These are phyloP conservation scores for Arizona elegans DNA, from an alignment of 2,113 vertebrate species.

Conservation along the genomic window DNA sequence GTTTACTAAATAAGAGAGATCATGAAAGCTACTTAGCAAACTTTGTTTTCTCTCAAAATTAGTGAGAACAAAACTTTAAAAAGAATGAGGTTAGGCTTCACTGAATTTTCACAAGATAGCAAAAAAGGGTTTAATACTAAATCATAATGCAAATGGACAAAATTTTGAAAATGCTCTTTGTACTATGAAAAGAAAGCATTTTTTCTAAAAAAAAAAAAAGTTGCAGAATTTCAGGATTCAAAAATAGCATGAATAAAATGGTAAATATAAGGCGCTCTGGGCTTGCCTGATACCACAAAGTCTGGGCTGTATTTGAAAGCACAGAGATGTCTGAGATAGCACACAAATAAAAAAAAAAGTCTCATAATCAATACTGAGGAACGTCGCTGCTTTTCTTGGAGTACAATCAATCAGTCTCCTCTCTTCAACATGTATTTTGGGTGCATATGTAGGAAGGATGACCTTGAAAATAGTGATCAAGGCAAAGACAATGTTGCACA, in stretches of 20 bases:
- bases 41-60: slow-evolving; percentile 16
- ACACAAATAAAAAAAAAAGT: slow-evolving; percentile 10
- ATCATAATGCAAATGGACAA: slow-evolving; percentile 33
- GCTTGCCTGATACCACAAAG: slow-evolving; percentile 53
- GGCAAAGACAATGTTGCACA: slow-evolving; percentile 56
- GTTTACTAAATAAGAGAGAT: slow-evolving; percentile 40
- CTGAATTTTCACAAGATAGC: slow-evolving; percentile 41
- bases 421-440: slow-evolving; percentile 22
- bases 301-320: slow-evolving; percentile 3
- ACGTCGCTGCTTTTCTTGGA: slow-evolving; percentile 37
- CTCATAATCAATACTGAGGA: slow-evolving; percentile 29
- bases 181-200: slow-evolving; percentile 28
- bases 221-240: slow-evolving; percentile 33
- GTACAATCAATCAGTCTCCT: slow-evolving; percentile 27
- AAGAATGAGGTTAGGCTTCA: slow-evolving; percentile 41
- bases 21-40: slow-evolving; percentile 8
- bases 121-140: slow-evolving; percentile 26
- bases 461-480: slow-evolving; percentile 46
- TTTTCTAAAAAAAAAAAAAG: slow-evolving; percentile 10
- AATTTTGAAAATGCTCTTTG: slow-evolving; percentile 21
- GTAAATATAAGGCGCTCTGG: slow-evolving; percentile 36
- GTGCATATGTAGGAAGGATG: slow-evolving; percentile 31
- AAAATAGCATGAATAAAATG: slow-evolving; percentile 39
- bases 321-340: slow-evolving; percentile 6
- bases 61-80: slow-evolving; percentile 64